These are phyloP conservation scores for Eupithecia dodoneata DNA, from an alignment of 2,888 invertebrate genomes.

Conservation along the genomic window DNA sequence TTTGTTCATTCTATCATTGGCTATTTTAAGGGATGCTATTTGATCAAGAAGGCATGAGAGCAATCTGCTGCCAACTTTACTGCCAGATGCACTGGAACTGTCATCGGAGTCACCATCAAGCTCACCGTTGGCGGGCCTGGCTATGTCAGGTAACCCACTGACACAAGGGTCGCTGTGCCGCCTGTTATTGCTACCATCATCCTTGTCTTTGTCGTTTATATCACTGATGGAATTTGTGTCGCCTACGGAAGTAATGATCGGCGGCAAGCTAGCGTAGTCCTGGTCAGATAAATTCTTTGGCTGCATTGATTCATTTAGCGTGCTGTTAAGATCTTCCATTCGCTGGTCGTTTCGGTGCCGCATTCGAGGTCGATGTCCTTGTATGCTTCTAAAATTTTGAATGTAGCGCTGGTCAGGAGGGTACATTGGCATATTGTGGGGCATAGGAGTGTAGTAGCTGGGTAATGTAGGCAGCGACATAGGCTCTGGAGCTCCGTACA, in stretches of 20 bases:
- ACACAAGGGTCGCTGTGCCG: constrained; percentile 89
- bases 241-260: constrained; percentile 85
- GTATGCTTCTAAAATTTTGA: constrained; percentile 66
- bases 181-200: constrained; percentile 81
- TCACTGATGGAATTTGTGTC: constrained; percentile 80
- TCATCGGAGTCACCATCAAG: constrained; percentile 82
- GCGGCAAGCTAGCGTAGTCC: constrained; percentile 88
- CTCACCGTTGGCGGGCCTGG: constrained; percentile 76
- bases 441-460: constrained; percentile 74
- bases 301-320: constrained; percentile 63
- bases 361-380: constrained; percentile 67
- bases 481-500: constrained; percentile 84
- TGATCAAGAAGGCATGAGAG: constrained; percentile 88
- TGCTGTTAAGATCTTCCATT: constrained; percentile 64
- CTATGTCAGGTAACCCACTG: constrained; percentile 74
- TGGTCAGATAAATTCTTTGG: constrained; percentile 75
- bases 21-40: constrained; percentile 87
- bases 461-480: constrained; percentile 86
- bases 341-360: constrained; percentile 65
- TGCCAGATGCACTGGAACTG: constrained; percentile 80
- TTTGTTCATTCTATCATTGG: constrained; percentile 89
- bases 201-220: constrained; percentile 78
- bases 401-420: constrained; percentile 70
- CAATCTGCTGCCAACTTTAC: constrained; percentile 83
- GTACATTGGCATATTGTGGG: constrained; percentile 51